Conservation (phyloP, 2,113 vertebrate species). For the Campylomormyrus numenius region DNA sequence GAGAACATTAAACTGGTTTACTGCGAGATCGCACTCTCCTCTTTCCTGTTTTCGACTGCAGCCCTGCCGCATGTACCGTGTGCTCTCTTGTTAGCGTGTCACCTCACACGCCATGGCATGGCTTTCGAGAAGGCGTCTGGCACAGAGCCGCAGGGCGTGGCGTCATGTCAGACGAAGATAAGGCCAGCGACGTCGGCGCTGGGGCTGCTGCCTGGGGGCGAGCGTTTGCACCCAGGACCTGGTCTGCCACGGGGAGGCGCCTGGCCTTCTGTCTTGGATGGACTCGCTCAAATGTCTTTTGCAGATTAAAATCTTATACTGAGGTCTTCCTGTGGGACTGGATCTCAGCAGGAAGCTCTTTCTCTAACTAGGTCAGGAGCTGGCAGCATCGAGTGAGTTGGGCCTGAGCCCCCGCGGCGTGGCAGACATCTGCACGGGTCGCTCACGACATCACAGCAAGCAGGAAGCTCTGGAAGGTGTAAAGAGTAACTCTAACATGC, state of each 20-base stretch:
- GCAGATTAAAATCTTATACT: neutral
- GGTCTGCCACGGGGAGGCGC: neutral
- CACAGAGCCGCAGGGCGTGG: neutral
- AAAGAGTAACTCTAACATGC: neutral
- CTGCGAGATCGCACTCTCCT: neutral
- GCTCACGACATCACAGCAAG: neutral
- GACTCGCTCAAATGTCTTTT: neutral
- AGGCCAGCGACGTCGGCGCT: neutral
- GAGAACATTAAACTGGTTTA: neutral
- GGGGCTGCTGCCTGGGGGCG: neutral
- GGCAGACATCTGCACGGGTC: neutral
- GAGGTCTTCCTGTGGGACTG: neutral
- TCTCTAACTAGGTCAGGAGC: neutral
- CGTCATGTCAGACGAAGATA: neutral
- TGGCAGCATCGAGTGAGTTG: neutral
- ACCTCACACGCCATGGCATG: neutral
- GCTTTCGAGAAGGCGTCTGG: neutral
- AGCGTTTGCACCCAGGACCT: neutral
- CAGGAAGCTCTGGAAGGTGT: neutral
- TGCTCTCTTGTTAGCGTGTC: neutral
- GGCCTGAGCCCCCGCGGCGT: neutral
- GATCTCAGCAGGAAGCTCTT: neutral
- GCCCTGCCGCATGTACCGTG: neutral
- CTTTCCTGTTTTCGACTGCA: neutral
- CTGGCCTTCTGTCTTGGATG: neutral